Evolutionary conservation across 2,888 invertebrate genomes (phyloP).

Genomic region (Ophion ellenae): DNA sequence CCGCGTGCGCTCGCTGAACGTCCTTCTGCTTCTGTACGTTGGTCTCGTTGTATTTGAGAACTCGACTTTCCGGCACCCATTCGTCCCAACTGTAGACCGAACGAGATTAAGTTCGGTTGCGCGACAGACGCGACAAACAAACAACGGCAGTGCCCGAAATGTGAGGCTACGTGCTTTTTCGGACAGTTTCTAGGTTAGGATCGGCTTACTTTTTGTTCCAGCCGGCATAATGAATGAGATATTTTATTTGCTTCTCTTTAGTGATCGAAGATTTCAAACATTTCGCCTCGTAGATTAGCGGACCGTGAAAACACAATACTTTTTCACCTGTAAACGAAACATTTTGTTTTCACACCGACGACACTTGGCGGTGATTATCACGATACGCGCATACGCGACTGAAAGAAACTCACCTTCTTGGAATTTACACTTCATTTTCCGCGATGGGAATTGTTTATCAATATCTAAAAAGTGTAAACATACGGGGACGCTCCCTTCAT

Average conservation of each 20-base stretch:
- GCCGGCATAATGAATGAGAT: constrained; percentile 98
- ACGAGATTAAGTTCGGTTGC: background rate
- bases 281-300: constrained; percentile 98
- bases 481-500: background rate
- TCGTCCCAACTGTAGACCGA: constrained; percentile 84
- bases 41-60: constrained; percentile 87
- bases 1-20: constrained; percentile 87
- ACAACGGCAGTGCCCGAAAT: background rate
- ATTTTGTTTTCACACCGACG: background rate
- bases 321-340: constrained; percentile 88
- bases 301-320: constrained; percentile 98
- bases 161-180: constrained; percentile 37
- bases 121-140: background rate
- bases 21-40: constrained; percentile 87
- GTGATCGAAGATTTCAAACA: constrained; percentile 93
- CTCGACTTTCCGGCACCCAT: constrained; percentile 87
- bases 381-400: background rate
- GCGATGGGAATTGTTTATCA: background rate
- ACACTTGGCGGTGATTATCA: background rate
- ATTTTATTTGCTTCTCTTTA: constrained; percentile 94
- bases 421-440: constrained; percentile 59
- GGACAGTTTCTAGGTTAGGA: constrained; percentile 17
- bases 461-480: background rate
- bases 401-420: constrained; percentile 51
- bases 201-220: constrained; percentile 97